phyloP scores from a whole-genome alignment of 2,797 vertebrate genomes.

The Zenarchopterus dispar region DNA sequence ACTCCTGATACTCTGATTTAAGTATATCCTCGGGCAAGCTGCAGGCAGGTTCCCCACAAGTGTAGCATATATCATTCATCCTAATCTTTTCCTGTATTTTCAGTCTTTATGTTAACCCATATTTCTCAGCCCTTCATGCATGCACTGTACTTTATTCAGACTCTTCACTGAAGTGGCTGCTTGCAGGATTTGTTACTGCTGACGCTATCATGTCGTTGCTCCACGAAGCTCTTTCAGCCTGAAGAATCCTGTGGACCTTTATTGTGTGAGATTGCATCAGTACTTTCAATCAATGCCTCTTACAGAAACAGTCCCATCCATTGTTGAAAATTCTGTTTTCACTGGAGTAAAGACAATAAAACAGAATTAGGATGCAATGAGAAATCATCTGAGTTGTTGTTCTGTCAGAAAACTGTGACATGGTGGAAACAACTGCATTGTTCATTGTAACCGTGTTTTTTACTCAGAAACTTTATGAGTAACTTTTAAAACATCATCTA shows the following conservation, averaged over 20 bases:
- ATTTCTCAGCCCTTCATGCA: constrained; percentile 28
- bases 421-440: too few relatives aligned
- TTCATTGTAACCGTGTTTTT: too few relatives aligned
- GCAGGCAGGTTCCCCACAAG: too few relatives aligned
- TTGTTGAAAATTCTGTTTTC: neutral
- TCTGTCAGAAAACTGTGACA: too few relatives aligned
- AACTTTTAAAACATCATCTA: too few relatives aligned
- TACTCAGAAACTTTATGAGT: too few relatives aligned
- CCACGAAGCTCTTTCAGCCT: constrained; percentile 58
- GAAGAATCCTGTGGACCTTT: constrained; percentile 70
- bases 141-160: constrained; percentile 33
- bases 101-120: neutral
- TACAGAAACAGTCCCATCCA: constrained; percentile 22
- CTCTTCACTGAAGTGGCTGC: constrained; percentile 75
- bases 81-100: neutral
- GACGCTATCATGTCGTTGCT: constrained; percentile 62
- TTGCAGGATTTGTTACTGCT: constrained; percentile 53
- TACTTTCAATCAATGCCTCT: constrained; percentile 49
- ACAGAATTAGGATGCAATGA: too few relatives aligned
- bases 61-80: too few relatives aligned
- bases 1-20: too few relatives aligned
- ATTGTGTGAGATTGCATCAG: constrained; percentile 61
- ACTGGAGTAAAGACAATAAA: neutral
- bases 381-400: too few relatives aligned
- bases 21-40: too few relatives aligned